These are phyloP conservation scores for Penaeus vannamei DNA, from an alignment of 1,140 invertebrate species.

Conservation along the genomic window DNA sequence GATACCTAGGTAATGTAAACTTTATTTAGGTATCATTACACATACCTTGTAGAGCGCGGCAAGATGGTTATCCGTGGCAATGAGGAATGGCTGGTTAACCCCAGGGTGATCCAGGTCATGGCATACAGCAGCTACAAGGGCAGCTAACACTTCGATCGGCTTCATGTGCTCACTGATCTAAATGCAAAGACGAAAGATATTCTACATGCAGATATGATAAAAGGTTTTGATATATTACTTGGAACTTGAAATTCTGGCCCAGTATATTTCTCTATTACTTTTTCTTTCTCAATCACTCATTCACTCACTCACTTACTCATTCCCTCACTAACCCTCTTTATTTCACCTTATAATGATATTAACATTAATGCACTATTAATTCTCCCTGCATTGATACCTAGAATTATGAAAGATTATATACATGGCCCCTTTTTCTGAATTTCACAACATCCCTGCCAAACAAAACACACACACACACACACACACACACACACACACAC, in stretches of 20 bases:
- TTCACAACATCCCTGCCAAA: no score
- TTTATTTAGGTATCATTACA: neutral
- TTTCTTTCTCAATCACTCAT: neutral
- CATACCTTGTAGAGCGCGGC: slow-evolving; percentile 87
- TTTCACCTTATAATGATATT: no score
- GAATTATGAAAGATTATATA: no score
- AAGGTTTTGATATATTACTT: slow-evolving; percentile 43
- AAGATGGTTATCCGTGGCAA: slow-evolving; percentile 90
- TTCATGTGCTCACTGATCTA: slow-evolving; percentile 81
- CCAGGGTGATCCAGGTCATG: slow-evolving; percentile 97
- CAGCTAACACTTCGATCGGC: slow-evolving; percentile 88
- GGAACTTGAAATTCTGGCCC: neutral
- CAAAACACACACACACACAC: no score
- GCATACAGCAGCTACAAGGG: slow-evolving; percentile 90
- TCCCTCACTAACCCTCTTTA: neutral
- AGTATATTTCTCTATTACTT: neutral
- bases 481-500: no score
- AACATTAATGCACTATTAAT: no score
- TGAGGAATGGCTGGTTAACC: slow-evolving; percentile 92
- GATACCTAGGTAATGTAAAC: no score
- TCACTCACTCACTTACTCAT: neutral
- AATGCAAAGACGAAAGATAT: slow-evolving; percentile 3
- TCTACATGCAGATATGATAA: neutral
- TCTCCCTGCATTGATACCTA: no score
- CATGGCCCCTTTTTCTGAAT: no score